Base-by-base conservation (phyloP, 92 coral and sea anemone species). In the Zoanthus sociatus region DNA sequence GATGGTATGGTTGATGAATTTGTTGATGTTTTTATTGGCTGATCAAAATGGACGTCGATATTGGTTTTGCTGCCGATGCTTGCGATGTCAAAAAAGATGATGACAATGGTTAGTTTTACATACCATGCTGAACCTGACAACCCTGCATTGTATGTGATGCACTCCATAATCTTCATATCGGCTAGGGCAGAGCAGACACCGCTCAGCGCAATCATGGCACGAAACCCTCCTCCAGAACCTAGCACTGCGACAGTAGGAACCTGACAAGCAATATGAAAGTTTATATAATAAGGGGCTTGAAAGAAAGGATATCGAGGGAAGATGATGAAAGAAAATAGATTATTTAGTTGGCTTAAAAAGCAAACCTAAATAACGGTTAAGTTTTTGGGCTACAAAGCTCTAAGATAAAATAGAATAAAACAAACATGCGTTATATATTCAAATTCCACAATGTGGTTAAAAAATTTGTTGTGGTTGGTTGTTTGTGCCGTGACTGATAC, bases 151-250 rank as follows among this genome's bases (percentile, higher is more conserved):
- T 92, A 96, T 66, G 93, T 94, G 61, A 73, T 84, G 55, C 98
- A 96, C 50, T 94, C 98, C 20, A 96, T 79, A 45, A 96, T 67
- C 17, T 79, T 90, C 58, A 90, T 89, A 66, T 96, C 98, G 77
- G 88, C 87, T 15, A 96, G 90, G 7, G 98, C 98, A 64, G 92
- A 85, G 77, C 92, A 78, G 0, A 87, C 98, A 9, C 98, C 98
- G 12, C 95, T 89, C 79, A 94, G 76, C 47, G 90, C 92, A 60
- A 93, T 91, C 95, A 94, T 92, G 73, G 98, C 98, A 31, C 98
- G 97, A 55, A 92, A 96, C 7, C 98, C 98, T 61, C 98, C 98
- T 2, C 98, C 98, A 47, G 98, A 96, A 44, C 98, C 98, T 18
- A 96, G 91, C 33, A 96, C 68, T 7, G 98, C 98, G 55, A 96